Base-by-base conservation (phyloP, 2,888 invertebrate genomes). In the Ophion costatus region DNA sequence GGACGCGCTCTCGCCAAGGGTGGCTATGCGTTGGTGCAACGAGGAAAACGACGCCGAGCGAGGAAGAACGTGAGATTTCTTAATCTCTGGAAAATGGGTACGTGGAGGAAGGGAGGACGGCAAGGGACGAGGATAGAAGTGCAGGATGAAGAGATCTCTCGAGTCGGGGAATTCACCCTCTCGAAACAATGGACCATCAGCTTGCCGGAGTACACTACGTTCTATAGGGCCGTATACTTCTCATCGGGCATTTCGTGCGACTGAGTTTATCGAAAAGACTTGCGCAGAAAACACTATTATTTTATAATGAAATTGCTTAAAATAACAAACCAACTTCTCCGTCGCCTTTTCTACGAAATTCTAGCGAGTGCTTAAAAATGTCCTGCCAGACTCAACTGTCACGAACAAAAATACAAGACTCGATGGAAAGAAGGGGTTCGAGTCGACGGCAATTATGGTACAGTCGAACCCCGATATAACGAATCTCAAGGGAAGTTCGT, bases 41-140 rank as follows among this genome's bases (percentile, higher is more conserved):
- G 80, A 75, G 63, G 33, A 59, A 71, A 84, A 67, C 75, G 70
- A 74, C 64, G 81, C 56, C 33, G 56, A 22, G n/a, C 57, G 71
- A 83, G 56, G 81, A 82, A 76, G 71, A 84, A 82, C 84, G 84
- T 84, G 84, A 82, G 84, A 84, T 82, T 84, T 84, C 79, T 84
- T 84, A 84, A 84, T 84, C 84, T 82, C 79, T 82, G 71, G 75
- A 82, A 84, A 82, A 84, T 82, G 84, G 71, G 82, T 79, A 79
- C 75, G 80, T 61, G 70, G 78, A 42, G 75, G 51, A 17, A 51
- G 51, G 33, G 70, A 63, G 33, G 29, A 59, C 24, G 20, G 67
- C 56, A 67, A 66, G 66, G 78, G 75, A 79, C 75, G 82, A 67
- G 71, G 79, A 59, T 61, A 82, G 67, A 79, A 82, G 71, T 75